Base-by-base conservation (phyloP, 2,888 invertebrate genomes). In the Falcaria lacertinaria region DNA sequence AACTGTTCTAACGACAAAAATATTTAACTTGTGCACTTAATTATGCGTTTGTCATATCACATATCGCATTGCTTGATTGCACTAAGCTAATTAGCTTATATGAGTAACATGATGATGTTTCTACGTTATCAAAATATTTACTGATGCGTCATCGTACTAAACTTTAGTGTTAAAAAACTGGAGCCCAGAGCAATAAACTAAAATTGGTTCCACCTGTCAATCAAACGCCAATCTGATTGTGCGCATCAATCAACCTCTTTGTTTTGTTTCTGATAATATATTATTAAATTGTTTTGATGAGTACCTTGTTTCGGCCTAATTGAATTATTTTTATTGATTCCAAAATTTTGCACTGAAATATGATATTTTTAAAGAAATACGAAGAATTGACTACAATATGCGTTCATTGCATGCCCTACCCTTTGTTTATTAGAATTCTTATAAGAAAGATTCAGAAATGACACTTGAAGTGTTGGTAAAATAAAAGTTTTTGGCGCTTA, bases 181-280 rank as follows among this genome's bases (percentile, higher is more conserved):
- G 39, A 42, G 50, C 54, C 50, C 44, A 50, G 41, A 58, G 59
- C 56, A 47, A 57, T 48, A 59, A 57, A 57, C 58, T 45, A 52
- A 54, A 60, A 62, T 65, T 63, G 60, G 62, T 59, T 62, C 57
- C 59, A 61, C 54, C 45, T 63, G 63, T 61, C 65, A 64, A 67
- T 66, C 66, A 66, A 48, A 47, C 51, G 49, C 60, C 56, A 53
- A 59, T 56, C 48, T 52, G 54, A 57, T 57, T 53, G 50, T 62
- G 57, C 56, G 47, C 58, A 62, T 68, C 61, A 59, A 53, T 64
- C 64, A 62, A 55, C 7, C 11, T 28, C 11, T 2, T 17, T 35
- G 19, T 35, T 17, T 35, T 35, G 17, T 35, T 35, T 13, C 11
- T 17, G 19, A 19, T 35, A 19, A 35, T 13, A 13, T 28, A 11